These are phyloP conservation scores for Acomys russatus DNA, from an alignment of 2,797 vertebrate genomes.

Conservation along the genomic window DNA sequence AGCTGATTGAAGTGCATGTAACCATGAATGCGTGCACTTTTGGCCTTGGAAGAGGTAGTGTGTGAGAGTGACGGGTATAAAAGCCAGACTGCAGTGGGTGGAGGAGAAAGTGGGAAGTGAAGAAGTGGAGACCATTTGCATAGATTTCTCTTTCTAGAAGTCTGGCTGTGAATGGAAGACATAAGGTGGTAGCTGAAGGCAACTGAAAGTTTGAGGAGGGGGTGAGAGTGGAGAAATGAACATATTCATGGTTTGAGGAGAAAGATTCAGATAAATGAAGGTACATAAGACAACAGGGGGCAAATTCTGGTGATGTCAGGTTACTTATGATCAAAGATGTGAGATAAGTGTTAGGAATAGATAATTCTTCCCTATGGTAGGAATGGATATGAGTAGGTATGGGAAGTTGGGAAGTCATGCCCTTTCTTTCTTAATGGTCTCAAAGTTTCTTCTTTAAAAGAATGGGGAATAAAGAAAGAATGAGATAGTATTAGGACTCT, in stretches of 20 bases:
- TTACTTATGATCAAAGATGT: not conserved
- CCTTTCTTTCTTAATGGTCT: not conserved
- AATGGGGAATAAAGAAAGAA: not conserved
- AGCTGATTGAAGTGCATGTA: accelerated
- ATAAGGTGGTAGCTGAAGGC: conserved; percentile 59
- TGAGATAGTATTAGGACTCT: not conserved
- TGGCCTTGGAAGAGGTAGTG: not conserved
- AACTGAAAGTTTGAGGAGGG: not conserved
- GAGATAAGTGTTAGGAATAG: not conserved
- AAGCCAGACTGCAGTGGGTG: conserved; percentile 61
- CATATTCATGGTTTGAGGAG: not conserved
- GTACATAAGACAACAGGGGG: not conserved
- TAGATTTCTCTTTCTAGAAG: conserved; percentile 56
- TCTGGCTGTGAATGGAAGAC: conserved; percentile 76
- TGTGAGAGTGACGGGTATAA: not conserved
- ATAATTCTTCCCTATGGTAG: not conserved
- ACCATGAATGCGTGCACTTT: not conserved
- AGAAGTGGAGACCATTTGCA: conserved; percentile 56
- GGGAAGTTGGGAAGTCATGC: not conserved
- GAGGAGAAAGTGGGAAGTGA: conserved; percentile 68
- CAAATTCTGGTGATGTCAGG: not conserved
- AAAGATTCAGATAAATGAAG: not conserved
- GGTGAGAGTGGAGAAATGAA: not conserved
- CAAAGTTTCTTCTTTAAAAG: not conserved
- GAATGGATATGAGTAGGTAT: not conserved